Base-by-base conservation (phyloP, 2,888 invertebrate genomes). In the Eledona agricola region DNA sequence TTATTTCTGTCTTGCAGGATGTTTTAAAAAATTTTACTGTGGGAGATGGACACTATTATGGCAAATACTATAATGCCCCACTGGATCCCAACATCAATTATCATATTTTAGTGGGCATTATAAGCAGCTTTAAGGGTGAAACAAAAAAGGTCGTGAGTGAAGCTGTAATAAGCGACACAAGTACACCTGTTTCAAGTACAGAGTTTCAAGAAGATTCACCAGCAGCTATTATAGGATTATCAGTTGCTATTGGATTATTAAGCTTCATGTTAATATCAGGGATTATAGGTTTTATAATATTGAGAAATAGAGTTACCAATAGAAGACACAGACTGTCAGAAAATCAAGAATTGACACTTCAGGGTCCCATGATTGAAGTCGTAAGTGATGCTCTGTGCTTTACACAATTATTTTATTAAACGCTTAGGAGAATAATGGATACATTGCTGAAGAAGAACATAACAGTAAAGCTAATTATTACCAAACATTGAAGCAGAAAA, bases 291-390 rank as follows among this genome's bases (percentile, higher is more conserved):
- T 86, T 88, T 55, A 82, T 87, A 34, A 78, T 85, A 32, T 72
- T 89, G 12, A 80, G 78, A 66, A 76, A 75, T 46, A 76, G 77
- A 55, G 61, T 81, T 23, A 75, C 77, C 20, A 76, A 74, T 51
- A 73, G 72, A 50, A 73, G 78, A 22, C 72, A 77, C 3, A 51
- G 81, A 26, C 72, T 82, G 16, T 79, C 82, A 2, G 84, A 85
- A 58, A 81, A 82, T 23, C 86, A 86, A 63, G 87, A 87, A 70
- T 75, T 87, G 77, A 88, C 90, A 0, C 72, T 91, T 11, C 90
- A 90, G 68, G 89, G 90, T 50, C 89, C 90, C 0, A 85, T 89
- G 66, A 82, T 89, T 55, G 90, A 90, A 77, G 83, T 88, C 45
- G 80, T 80, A 72, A 72, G 70, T 70, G 31, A 19, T 4, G n/a